Evolutionary conservation across 1,140 invertebrate genomes (phyloP).

Genomic region (Drosophila jambulina): DNA sequence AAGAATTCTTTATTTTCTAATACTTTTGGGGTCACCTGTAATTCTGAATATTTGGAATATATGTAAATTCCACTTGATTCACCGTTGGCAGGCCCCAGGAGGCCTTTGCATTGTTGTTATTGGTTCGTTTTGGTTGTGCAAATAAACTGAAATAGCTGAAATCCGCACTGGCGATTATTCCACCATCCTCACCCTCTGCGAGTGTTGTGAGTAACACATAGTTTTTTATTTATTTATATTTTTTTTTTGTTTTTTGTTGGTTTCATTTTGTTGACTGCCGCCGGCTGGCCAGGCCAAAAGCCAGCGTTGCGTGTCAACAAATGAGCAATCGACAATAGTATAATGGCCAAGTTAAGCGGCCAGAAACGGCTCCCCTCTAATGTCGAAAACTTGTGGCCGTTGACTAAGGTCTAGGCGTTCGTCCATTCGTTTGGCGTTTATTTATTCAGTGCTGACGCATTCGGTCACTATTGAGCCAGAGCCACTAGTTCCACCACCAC

Average conservation of each 20-base stretch:
- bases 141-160: constrained; percentile 47
- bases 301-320: constrained; percentile 74
- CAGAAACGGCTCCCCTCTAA: constrained; percentile 27
- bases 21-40: constrained; percentile 12
- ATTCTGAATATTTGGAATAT: constrained; percentile 2
- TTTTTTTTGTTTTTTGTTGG: neutral
- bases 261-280: constrained; percentile 35
- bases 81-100: constrained; percentile 9
- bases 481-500: neutral
- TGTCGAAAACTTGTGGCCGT: constrained; percentile 31
- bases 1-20: neutral
- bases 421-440: constrained; percentile 17
- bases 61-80: constrained; percentile 39
- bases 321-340: constrained; percentile 70
- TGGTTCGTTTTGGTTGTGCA: constrained; percentile 21
- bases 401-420: constrained; percentile 48
- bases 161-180: constrained; percentile 9
- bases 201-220: constrained; percentile 17
- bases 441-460: constrained; percentile 55
- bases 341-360: constrained; percentile 72
- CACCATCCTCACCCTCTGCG: too few relatives aligned
- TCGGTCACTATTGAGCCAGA: constrained; percentile 7
- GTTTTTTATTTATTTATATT: constrained; percentile 26
- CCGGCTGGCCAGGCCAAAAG: constrained; percentile 33
- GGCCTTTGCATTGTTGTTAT: constrained; percentile 31